A percentile compares a stretch with the other conserved stretches of the same genome.
Evolutionary conservation across 2,888 invertebrate genomes (phyloP).

Genomic region (Drosophila anceps): DNA sequence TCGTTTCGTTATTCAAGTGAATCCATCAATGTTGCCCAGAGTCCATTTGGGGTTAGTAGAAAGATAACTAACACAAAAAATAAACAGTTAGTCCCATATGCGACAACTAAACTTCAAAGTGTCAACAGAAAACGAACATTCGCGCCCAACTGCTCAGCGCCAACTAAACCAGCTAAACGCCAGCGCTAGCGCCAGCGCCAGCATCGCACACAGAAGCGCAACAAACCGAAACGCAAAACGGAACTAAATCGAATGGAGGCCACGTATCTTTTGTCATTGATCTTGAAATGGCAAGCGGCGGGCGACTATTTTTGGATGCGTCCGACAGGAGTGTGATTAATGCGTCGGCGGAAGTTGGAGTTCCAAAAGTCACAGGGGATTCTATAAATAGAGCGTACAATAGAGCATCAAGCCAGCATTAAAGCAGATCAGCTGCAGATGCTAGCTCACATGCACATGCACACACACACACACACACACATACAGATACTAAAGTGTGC

Average conservation of each 20-base stretch:
- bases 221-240: constrained; percentile 3
- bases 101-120: neutral
- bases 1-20: constrained; percentile 2
- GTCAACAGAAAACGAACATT: constrained; percentile 4
- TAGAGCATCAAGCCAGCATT: constrained; percentile 8
- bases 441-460: neutral
- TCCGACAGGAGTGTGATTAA: constrained; percentile 41
- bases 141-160: constrained; percentile 8
- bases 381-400: constrained; percentile 39
- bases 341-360: constrained; percentile 47
- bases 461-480: neutral
- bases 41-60: constrained; percentile 30
- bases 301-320: constrained; percentile 37
- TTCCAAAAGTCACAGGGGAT: constrained; percentile 7
- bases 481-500: neutral
- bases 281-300: constrained; percentile 37
- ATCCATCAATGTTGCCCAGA: neutral
- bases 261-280: constrained; percentile 39
- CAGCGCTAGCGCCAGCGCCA: neutral
- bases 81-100: constrained; percentile 24
- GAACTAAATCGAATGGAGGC: constrained; percentile 13
- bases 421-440: constrained; percentile 12
- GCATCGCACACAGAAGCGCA: neutral
- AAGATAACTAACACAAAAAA: constrained; percentile 2
- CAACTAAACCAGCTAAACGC: constrained; percentile 24